Evolutionary conservation across 92 coral and sea anemone species (phyloP).

Genomic region (Pocillopora meandrina): DNA sequence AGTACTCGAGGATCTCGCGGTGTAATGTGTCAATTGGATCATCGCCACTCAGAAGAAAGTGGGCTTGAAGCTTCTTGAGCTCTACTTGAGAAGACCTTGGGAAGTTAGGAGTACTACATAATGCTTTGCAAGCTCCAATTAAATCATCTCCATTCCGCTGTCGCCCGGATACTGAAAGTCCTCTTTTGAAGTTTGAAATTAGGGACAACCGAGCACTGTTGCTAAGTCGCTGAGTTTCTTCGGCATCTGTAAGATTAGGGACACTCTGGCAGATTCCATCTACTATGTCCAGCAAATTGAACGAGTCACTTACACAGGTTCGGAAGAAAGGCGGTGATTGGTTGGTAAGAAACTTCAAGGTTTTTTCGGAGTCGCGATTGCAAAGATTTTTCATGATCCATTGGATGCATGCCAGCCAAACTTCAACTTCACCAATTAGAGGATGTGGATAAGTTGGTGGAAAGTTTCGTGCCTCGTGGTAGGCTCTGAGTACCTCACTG

Average conservation of each 20-base stretch:
- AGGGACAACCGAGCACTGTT: neutral
- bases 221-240: constrained; percentile 49
- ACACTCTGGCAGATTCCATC: constrained; percentile 69
- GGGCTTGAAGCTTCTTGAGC: constrained; percentile 75
- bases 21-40: constrained; percentile 54
- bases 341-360: constrained; percentile 58
- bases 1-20: constrained; percentile 39
- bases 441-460: constrained; percentile 86
- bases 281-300: constrained; percentile 71
- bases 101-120: constrained; percentile 62
- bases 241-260: constrained; percentile 59
- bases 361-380: constrained; percentile 58
- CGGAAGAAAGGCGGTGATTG: constrained; percentile 74
- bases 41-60: constrained; percentile 53
- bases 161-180: neutral
- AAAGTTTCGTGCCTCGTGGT: constrained; percentile 63
- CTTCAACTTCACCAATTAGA: constrained; percentile 83
- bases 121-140: constrained; percentile 51
- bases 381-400: constrained; percentile 76
- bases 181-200: too few species aligned
- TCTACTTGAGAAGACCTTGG: constrained; percentile 61
- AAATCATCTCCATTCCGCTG: constrained; percentile 46
- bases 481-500: constrained; percentile 54
- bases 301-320: constrained; percentile 75
- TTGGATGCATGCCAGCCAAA: constrained; percentile 78